Conservation (phyloP, 2,113 vertebrate genomes). For the Xiphophorus hellerii region DNA sequence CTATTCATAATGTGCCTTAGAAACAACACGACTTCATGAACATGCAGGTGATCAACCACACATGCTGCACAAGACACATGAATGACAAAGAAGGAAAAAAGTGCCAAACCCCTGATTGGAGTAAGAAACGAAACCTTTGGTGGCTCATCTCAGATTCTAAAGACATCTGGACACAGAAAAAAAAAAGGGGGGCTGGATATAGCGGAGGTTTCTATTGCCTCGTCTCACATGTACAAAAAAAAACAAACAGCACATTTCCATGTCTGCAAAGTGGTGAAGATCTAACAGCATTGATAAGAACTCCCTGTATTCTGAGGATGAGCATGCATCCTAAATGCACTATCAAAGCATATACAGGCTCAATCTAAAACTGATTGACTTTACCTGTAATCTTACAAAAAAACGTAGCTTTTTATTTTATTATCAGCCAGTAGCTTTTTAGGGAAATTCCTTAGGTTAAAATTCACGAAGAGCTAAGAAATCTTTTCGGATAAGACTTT, state of each 20-base stretch:
- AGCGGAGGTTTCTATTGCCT: slow-evolving; percentile 48
- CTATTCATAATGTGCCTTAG: slow-evolving; percentile 4
- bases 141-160: slow-evolving; percentile 82
- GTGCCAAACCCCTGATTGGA: slow-evolving; percentile 79
- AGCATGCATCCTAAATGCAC: not conserved
- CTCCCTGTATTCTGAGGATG: not conserved
- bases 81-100: slow-evolving; percentile 68
- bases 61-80: slow-evolving; percentile 75
- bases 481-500: not conserved
- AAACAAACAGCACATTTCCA: slow-evolving; percentile 15
- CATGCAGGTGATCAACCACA: slow-evolving; percentile 69
- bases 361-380: not conserved
- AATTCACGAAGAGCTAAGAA: not conserved
- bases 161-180: slow-evolving; percentile 81
- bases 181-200: slow-evolving; percentile 59
- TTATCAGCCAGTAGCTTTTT: not conserved
- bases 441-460: not conserved
- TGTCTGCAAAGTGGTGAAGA: slow-evolving; percentile 3
- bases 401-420: not conserved
- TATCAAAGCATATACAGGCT: not conserved
- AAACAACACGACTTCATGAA: slow-evolving; percentile 45
- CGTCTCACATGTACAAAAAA: slow-evolving; percentile 53
- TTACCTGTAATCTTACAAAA: not conserved
- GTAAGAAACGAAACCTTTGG: slow-evolving; percentile 82
- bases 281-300: slow-evolving; percentile 1